Evolutionary conservation across 2,797 vertebrate species (phyloP), one percentile per base, ranked within the genome.

Genomic region (Pipistrellus kuhlii): DNA sequence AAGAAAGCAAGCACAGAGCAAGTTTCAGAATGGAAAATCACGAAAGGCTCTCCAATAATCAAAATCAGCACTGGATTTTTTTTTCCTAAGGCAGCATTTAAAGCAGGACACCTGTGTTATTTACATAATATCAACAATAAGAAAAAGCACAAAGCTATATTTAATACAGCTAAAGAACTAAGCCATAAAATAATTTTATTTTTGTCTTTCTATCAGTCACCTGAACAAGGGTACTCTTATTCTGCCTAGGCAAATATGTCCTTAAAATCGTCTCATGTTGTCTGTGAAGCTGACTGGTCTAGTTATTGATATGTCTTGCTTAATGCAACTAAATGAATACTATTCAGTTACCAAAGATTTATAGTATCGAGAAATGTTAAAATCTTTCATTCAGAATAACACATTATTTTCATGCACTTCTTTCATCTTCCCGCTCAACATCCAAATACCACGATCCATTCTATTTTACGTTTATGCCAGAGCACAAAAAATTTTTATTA

Each of bases 1-100:
- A 44, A 95, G 71, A 46, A 83, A 83, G 78, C 85, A 94, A 93
- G 25, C 72, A 69, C 38, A 85, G 48, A 92, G 41, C 41, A 81
- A 94, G 55, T 92, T 90, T 94, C 81, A 94, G 35, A 90, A 25
- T 46, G 30, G 53, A 95, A 91, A 96, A 95, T 83, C 18, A 94
- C 30, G 12, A 94, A 64, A 94, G 51, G 18, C 21, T 94, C 66
- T 89, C 71, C 55, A 88, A 69, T 20, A 90, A 59, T 68, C 86
- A 94, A 95, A 91, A 84, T 87, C 51, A 68, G 84, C 75, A 88
- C 3, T 41, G 3, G 15, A 23, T 8, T 68, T 59, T 91, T 93
- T 75, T 92, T 78, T 68, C 20, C 71, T n/a, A 62, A 77, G 46
- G 66, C 18, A 88, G 77, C 17, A 92, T 80, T 77, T 87, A 91